Base-by-base conservation (phyloP, 2,888 invertebrate species). In the Strigamia transsilvanica region DNA sequence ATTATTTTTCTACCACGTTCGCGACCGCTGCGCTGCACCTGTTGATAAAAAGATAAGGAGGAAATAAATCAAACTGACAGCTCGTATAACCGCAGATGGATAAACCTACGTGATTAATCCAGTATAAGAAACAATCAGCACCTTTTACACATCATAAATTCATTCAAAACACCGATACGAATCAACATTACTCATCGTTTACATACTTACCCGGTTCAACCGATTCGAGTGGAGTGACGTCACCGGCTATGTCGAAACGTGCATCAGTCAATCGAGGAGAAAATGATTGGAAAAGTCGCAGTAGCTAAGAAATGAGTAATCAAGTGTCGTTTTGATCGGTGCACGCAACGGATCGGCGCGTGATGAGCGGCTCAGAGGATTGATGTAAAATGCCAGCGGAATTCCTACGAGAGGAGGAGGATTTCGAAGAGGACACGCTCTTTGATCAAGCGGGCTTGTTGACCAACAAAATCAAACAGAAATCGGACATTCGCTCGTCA, bases 391-490 rank as follows among this genome's bases (percentile, higher is more conserved):
- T 81, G 81, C 61, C 81, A 32, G 81, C 81, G 4, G 81, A 81
- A 81, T 61, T 32, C 34, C 13, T 80, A 51, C 78, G 81, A 23
- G 84, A 84, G 80, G 85, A 86, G 73, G 87, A 87, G 61, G 87
- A 88, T 80, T 85, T 85, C 82, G 88, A 88, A 79, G 88, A 88
- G 82, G 88, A 88, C 18, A 86, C 87, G 46, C 86, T 88, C 6
- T 87, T 88, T 84, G 88, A 88, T 83, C 87, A 88, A 83, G 87
- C 87, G 18, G 87, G 87, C 4, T 85, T 88, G 15, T 85, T 88
- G 23, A 84, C 84, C 10, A 84, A 84, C 38, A 84, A 84, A 23
- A 81, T 84, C n/a, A 85, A 85, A 83, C 80, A 84, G 15, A 84
- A 84, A 66, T 82, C 84, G 6, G 84, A 85, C 2, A 84, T 85